Base-by-base conservation (phyloP, 2,888 invertebrate species). In the Proisotoma minuta region DNA sequence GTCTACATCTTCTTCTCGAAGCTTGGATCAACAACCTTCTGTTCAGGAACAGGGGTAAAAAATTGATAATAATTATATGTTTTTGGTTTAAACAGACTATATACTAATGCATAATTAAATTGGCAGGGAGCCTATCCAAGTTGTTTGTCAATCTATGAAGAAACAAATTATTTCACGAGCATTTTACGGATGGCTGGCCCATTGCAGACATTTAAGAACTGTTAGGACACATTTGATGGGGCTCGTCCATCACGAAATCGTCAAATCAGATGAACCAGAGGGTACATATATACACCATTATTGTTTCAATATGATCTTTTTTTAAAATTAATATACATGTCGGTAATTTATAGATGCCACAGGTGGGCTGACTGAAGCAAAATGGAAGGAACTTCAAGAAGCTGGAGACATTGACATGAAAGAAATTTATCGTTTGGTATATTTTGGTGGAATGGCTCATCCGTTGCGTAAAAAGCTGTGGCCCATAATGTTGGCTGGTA, bases 121-220 rank as follows among this genome's bases (percentile, higher is more conserved):
- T 34, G 15, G 24, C 75, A 82, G 82, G 63, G 79, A 79, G 62
- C 81, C 83, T 48, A 79, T 85, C 66, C 81, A 88, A 76, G 81
- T 91, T 74, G 88, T 96, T 10, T 97, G 95, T 81, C 89, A 91
- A 76, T 93, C 92, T 1, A 96, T 96, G 95, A 87, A 89, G 65
- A 85, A 90, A 12, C 95, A 96, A 80, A 95, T 97, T 62, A 89
- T 95, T 70, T 94, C 94, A 0, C 82, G 96, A 62, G 96, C 96
- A 15, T 96, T 96, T 79, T 95, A 95, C 77, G 96, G 96, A 53
- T 96, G 95, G 96, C 81, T 95, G 65, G 93, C 94, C 1, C 93
- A 96, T 77, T 94, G 94, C 75, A 82, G 95, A 20, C 95, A 96
- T 76, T 81, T 97, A 75, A 88, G 90, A 34, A 96, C 95, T 0